A percentile compares a stretch with the other conserved stretches of the same genome.
These are phyloP conservation scores for Phoebastria nigripes DNA, from an alignment of 2,797 vertebrate species.

Conservation along the genomic window DNA sequence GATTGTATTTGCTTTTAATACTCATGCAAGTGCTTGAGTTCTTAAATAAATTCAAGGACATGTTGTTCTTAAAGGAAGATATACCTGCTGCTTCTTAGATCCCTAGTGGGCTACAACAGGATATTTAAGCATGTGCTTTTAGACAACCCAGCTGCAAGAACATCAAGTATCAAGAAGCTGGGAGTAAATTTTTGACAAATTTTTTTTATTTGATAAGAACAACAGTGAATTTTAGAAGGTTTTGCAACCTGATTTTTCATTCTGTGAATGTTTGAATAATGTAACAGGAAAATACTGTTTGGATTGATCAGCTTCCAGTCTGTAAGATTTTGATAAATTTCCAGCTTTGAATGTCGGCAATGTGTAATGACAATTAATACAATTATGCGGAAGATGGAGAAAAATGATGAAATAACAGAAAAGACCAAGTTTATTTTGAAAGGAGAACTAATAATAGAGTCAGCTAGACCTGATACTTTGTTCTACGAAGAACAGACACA, in stretches of 20 bases:
- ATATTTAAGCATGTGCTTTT: background rate
- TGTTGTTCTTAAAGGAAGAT: background rate
- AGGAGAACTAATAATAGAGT: background rate
- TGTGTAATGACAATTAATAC: background rate
- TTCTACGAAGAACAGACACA: background rate
- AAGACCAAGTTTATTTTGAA: background rate
- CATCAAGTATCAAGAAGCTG: background rate
- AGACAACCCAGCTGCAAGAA: background rate
- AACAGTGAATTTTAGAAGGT: background rate
- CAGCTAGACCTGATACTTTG: background rate
- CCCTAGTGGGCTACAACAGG: background rate
- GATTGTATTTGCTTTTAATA: background rate
- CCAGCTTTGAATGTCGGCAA: background rate
- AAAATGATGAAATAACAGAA: background rate
- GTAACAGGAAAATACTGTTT: background rate
- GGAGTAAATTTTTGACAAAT: background rate
- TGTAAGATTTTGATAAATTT: background rate
- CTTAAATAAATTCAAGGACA: background rate
- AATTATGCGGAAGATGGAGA: background rate
- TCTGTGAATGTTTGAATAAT: background rate
- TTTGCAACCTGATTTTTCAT: background rate
- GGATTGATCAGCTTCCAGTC: background rate
- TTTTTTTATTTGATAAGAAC: background rate
- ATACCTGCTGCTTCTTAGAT: background rate
- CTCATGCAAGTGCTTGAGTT: background rate